A percentile compares a stretch with the other conserved stretches of the same genome.
phyloP scores from a whole-genome alignment of 1,140 invertebrate genomes.

The Onthophagus taurus region DNA sequence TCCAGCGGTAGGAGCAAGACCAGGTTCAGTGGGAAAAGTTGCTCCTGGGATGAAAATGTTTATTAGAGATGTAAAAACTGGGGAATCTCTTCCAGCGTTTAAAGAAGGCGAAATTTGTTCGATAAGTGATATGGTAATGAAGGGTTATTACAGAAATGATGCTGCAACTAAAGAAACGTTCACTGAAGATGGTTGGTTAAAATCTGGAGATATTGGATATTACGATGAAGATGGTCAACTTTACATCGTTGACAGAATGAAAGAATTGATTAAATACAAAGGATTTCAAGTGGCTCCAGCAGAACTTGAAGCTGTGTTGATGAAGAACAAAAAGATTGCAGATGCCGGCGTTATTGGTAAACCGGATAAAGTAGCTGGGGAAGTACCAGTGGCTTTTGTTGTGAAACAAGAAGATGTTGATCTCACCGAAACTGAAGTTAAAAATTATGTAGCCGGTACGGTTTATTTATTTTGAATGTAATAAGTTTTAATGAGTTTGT shows the following conservation, averaged over 20 bases:
- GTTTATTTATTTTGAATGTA: no score
- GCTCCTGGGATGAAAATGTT: slow-evolving; percentile 46
- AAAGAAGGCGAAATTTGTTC: slow-evolving; percentile 60
- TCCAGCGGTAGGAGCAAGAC: slow-evolving; percentile 31
- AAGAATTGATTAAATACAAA: slow-evolving; percentile 84
- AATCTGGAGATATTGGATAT: slow-evolving; percentile 74
- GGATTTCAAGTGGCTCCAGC: slow-evolving; percentile 51
- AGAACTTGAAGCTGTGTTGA: slow-evolving; percentile 59
- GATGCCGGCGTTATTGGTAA: slow-evolving; percentile 65
- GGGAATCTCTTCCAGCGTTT: slow-evolving; percentile 47
- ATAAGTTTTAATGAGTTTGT: no score
- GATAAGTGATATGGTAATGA: slow-evolving; percentile 52
- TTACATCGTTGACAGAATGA: slow-evolving; percentile 74
- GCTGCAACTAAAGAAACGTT: slow-evolving; percentile 61
- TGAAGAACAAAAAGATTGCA: slow-evolving; percentile 50
- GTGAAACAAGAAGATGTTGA: slow-evolving; percentile 42
- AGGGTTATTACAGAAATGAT: slow-evolving; percentile 59
- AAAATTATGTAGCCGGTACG: slow-evolving; percentile 39
- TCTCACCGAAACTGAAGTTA: slow-evolving; percentile 41
- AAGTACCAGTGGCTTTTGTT: slow-evolving; percentile 60
- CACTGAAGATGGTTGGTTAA: slow-evolving; percentile 63
- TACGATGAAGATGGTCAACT: slow-evolving; percentile 63
- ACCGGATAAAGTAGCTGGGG: slow-evolving; percentile 52
- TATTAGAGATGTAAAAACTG: slow-evolving; percentile 52
- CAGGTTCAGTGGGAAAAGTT: slow-evolving; percentile 47